Percentiles rank a stretch among this genome's conserved stretches.
Conservation (phyloP, 2,113 vertebrate genomes). For the Eonycteris spelaea region DNA sequence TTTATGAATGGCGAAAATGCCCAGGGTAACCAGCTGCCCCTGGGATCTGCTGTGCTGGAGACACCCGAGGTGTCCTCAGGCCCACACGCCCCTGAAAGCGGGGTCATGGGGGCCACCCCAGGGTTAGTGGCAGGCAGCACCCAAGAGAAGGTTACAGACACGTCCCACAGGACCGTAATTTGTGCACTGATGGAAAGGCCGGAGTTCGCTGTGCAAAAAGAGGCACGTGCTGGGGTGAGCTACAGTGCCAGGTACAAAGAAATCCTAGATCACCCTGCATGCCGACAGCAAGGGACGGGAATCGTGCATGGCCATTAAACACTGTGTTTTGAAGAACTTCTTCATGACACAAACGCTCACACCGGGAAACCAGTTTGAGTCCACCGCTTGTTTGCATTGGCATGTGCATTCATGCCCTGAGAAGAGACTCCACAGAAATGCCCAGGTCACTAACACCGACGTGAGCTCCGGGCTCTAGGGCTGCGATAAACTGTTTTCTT, state of each 20-base stretch:
- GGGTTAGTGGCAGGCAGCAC: not conserved
- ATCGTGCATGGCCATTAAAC: fast-evolving
- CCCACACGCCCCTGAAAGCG: not conserved
- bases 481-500: fast-evolving
- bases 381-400: fast-evolving
- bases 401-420: fast-evolving
- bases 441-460: fast-evolving
- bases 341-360: not conserved
- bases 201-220: fast-evolving
- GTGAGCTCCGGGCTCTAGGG: not conserved
- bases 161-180: fast-evolving
- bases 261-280: fast-evolving
- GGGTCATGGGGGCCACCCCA: not conserved
- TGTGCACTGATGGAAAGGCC: not conserved
- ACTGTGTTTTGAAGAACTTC: not conserved
- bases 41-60: too few species aligned
- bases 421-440: not conserved
- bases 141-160: too few species aligned
- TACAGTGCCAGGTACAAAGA: fast-evolving
- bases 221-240: fast-evolving
- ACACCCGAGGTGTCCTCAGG: fast-evolving
- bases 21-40: not conserved
- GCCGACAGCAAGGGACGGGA: fast-evolving
- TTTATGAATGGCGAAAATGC: not conserved
- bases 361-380: not conserved